Percentiles rank a stretch among this genome's conserved stretches.
Evolutionary conservation across 2,797 vertebrate species (phyloP).

Genomic region (Scleropages formosus): DNA sequence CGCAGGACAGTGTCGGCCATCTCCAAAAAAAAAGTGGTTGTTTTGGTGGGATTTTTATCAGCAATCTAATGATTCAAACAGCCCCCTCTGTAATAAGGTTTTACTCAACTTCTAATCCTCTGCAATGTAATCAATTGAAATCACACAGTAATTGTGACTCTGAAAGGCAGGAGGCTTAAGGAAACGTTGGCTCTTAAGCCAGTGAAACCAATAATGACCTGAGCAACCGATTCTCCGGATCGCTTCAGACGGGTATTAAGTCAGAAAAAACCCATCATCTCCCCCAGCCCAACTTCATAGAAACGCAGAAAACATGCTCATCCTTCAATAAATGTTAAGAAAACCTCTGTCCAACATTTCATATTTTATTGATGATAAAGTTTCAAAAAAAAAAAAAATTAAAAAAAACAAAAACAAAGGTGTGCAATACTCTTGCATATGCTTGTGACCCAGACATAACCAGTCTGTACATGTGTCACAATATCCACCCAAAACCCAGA

Average conservation of each 20-base stretch:
- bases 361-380: not conserved
- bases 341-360: not conserved
- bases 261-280: no score
- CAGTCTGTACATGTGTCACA: no score
- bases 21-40: slow-evolving; percentile 1
- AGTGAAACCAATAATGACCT: slow-evolving; percentile 28
- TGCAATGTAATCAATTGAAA: slow-evolving; percentile 42
- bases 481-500: no score
- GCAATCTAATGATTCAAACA: slow-evolving; percentile 38
- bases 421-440: slow-evolving; percentile 11
- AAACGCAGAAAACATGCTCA: no score
- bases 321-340: not conserved
- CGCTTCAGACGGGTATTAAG: no score
- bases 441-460: slow-evolving; percentile 10
- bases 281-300: no score
- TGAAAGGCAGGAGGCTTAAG: slow-evolving; percentile 16
- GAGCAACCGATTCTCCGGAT: no score
- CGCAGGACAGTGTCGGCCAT: slow-evolving; percentile 25
- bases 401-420: no score
- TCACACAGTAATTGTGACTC: slow-evolving; percentile 37
- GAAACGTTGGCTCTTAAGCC: slow-evolving; percentile 30
- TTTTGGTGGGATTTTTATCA: slow-evolving; percentile 33
- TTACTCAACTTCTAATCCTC: slow-evolving; percentile 44
- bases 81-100: slow-evolving; percentile 36
- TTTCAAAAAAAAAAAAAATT: no score